phyloP scores from a whole-genome alignment of 2,888 invertebrate genomes.

The Sepiola atlantica region DNA sequence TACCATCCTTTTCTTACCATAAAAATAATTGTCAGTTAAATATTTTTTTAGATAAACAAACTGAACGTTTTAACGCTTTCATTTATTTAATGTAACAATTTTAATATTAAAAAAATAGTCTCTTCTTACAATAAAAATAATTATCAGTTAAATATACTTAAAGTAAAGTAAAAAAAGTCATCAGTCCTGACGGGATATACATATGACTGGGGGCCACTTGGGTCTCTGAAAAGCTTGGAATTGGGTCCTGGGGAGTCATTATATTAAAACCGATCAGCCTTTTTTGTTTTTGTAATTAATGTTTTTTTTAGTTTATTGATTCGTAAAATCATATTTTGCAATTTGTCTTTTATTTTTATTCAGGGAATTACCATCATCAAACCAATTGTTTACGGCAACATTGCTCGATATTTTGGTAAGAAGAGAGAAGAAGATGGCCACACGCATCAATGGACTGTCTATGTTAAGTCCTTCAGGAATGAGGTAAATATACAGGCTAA shows the following conservation, averaged over 20 bases:
- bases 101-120: no score
- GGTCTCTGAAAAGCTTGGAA: no score
- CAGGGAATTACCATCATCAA: slow-evolving; percentile 82
- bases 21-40: no score
- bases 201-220: background rate
- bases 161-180: no score
- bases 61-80: no score
- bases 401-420: slow-evolving; percentile 95
- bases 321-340: background rate
- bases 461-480: slow-evolving; percentile 89
- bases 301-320: background rate
- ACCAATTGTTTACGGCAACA: slow-evolving; percentile 96
- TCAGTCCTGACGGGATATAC: background rate
- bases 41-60: no score
- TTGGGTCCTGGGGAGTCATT: no score
- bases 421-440: slow-evolving; percentile 98
- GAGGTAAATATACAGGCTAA: slow-evolving; percentile 78
- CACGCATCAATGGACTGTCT: slow-evolving; percentile 99
- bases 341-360: slow-evolving; percentile 46
- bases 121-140: no score
- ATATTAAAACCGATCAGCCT: no score
- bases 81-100: no score
- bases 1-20: no score
- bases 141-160: background rate
- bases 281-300: background rate